Evolutionary conservation across 92 coral and sea anemone genomes (phyloP), one percentile per base, ranked within the genome.

Genomic region (Epizoanthus rinbou): DNA sequence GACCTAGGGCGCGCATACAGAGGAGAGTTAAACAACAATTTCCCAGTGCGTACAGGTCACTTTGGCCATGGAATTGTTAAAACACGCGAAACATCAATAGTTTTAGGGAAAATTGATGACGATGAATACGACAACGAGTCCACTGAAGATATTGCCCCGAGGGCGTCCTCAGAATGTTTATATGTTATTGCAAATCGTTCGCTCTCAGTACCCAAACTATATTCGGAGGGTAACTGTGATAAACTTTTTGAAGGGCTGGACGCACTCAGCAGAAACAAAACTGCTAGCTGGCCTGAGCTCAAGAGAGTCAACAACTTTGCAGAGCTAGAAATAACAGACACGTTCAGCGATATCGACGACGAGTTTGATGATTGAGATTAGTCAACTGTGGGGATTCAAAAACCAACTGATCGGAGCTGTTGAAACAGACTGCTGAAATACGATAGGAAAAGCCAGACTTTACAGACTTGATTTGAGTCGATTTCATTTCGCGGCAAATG

Each of bases 281-380:
- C 82, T 10, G 69, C 69, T 21, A 78, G 82, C 24, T 78, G 82
- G 71, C 82, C 82, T n/a, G 82, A 78, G 17, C 57, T 78, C 43
- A 6, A 57, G 3, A 62, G 62, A 62, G 71, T 78, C 71, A 59
- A 35, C 54, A 78, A 78, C 4, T 78, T 60, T 43, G 28, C 21
- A 37, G 71, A 41, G 4, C 57, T 52, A 24, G 71, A 62, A 62
- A 33, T 62, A 21, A 57, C 63, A 43, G 82, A 41, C 23, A 78
- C 15, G n/a, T 41, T 43, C 57, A 78, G 70, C 43, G 82, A 78
- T 41, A 10, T 50, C 54, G 82, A 78, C 15, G 82, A 78, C 1
- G 50, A 62, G 3, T 78, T 78, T 19, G 56, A 39, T 62, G 35
- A 58, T 50, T 78, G 43, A 58, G 64, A 59, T 10, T 1, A 2